Percentiles rank a stretch among this genome's conserved stretches.
phyloP scores from a whole-genome alignment of 2,113 vertebrate genomes.

The Gyps fulvus region DNA sequence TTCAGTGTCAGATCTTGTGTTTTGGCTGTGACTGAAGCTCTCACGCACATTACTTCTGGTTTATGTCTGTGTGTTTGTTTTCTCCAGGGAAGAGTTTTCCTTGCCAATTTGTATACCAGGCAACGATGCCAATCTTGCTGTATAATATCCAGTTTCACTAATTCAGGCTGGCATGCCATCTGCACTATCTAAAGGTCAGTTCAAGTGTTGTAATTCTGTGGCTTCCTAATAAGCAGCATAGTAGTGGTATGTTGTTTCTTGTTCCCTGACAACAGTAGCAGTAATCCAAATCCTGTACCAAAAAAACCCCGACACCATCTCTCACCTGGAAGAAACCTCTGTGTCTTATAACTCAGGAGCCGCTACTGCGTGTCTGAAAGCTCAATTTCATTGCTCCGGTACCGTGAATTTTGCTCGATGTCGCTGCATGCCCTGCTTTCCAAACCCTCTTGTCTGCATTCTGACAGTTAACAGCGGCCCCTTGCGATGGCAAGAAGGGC shows the following conservation, averaged over 20 bases:
- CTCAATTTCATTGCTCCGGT: background rate
- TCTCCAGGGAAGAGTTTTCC: background rate
- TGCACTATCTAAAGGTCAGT: background rate
- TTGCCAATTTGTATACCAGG: background rate
- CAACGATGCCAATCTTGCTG: background rate
- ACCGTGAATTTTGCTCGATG: background rate
- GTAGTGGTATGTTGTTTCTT: accelerated
- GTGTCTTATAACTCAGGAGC: background rate
- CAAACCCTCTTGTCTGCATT: background rate
- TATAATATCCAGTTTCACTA: background rate
- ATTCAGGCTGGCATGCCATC: slow-evolving; percentile 12
- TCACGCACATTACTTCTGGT: accelerated
- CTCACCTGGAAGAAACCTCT: background rate
- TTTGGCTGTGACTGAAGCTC: background rate
- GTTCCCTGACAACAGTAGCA: background rate
- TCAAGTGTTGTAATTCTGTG: background rate
- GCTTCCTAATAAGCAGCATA: background rate
- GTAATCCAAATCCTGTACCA: background rate
- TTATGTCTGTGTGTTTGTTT: background rate
- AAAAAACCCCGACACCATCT: background rate
- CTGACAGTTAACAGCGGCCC: background rate
- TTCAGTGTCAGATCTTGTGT: background rate
- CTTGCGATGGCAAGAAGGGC: background rate
- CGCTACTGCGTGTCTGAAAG: background rate
- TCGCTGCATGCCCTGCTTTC: background rate